Conservation (phyloP, 2,113 vertebrate species). For the Vulpes vulpes region DNA sequence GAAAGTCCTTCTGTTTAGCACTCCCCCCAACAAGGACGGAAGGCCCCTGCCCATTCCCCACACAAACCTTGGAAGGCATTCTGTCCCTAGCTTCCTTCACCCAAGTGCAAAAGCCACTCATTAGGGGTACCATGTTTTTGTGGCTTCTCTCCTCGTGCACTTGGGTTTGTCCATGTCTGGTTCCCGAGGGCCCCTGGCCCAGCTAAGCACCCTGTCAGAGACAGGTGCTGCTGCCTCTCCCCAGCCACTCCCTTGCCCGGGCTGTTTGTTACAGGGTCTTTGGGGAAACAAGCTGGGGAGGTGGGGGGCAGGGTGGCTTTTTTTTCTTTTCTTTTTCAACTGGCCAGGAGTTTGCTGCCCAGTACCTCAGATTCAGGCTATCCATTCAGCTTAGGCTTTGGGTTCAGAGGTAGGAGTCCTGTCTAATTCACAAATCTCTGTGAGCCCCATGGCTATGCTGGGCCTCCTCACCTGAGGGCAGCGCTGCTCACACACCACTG, state of each 20-base stretch:
- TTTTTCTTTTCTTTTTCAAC: not conserved
- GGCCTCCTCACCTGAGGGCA: not conserved
- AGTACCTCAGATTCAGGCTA: not conserved
- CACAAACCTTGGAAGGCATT: slow-evolving; percentile 91
- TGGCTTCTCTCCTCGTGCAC: slow-evolving; percentile 86
- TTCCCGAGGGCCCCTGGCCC: slow-evolving; percentile 87
- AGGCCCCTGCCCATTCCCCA: slow-evolving; percentile 89
- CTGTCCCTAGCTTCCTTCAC: slow-evolving; percentile 89
- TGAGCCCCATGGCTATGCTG: not conserved
- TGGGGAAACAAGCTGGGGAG: not conserved
- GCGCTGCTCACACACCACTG: not conserved
- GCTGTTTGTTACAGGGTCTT: not conserved
- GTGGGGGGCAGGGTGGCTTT: not conserved
- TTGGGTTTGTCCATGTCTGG: slow-evolving; percentile 87
- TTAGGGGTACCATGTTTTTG: slow-evolving; percentile 91
- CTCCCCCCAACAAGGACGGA: slow-evolving; percentile 86
- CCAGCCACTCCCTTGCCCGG: not conserved
- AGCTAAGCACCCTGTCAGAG: not conserved
- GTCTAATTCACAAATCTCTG: not conserved
- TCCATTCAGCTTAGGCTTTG: not conserved
- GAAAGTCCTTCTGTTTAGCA: slow-evolving; percentile 88
- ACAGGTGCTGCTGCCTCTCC: not conserved
- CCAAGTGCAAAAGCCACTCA: slow-evolving; percentile 95
- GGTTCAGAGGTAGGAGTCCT: not conserved
- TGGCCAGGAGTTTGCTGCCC: not conserved